A percentile compares a stretch with the other conserved stretches of the same genome.
These are phyloP conservation scores for Sula dactylatra DNA, from an alignment of 2,113 vertebrate species.

Conservation along the genomic window DNA sequence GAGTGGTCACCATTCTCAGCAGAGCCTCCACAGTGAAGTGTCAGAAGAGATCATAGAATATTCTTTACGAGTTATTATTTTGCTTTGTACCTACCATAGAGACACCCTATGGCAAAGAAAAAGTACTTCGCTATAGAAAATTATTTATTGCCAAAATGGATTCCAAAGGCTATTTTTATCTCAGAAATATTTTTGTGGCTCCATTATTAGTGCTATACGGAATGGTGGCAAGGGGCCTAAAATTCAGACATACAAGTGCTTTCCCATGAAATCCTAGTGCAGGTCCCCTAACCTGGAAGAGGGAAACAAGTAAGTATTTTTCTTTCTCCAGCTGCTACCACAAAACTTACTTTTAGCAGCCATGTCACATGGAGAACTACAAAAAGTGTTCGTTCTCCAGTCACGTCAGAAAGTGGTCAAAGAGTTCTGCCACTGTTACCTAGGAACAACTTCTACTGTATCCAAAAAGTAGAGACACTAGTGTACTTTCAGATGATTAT, in stretches of 20 bases:
- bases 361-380: neutral
- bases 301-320: neutral
- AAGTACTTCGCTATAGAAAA: neutral
- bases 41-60: neutral
- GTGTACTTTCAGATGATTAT: constrained; percentile 62
- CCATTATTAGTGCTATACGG: neutral
- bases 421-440: constrained; percentile 2
- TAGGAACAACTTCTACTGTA: neutral
- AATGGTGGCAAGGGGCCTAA: neutral
- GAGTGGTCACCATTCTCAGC: neutral
- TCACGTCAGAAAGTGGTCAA: neutral
- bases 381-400: neutral
- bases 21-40: neutral
- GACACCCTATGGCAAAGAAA: neutral
- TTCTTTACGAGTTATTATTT: neutral
- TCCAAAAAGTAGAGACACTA: constrained; percentile 29
- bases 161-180: constrained; percentile 9
- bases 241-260: neutral
- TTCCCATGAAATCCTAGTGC: neutral
- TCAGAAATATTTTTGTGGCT: neutral
- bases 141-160: constrained; percentile 5
- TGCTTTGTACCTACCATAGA: neutral
- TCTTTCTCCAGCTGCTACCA: neutral
- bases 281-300: neutral
- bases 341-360: neutral